Conservation (phyloP, 30 jellyfish, hydroid and myxozoan species). For the Hydractinia echinata region DNA sequence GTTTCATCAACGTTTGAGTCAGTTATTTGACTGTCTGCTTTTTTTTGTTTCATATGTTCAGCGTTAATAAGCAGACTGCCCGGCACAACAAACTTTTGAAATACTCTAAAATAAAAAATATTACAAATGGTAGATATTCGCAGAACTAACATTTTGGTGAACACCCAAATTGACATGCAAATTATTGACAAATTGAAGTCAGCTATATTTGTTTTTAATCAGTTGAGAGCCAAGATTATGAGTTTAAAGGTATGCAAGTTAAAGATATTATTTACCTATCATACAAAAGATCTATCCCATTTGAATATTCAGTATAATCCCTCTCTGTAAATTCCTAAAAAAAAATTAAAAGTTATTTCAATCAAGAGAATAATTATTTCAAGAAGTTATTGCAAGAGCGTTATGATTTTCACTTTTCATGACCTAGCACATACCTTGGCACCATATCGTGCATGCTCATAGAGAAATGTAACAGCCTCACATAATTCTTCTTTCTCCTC, state of each 20-base stretch:
- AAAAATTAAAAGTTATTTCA: background rate
- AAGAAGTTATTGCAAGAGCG: background rate
- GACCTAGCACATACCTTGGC: slow-evolving; percentile 24
- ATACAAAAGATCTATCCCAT: slow-evolving; percentile 54
- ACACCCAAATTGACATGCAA: background rate
- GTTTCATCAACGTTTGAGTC: background rate
- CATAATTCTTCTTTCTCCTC: slow-evolving; percentile 65
- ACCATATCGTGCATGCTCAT: slow-evolving; percentile 92
- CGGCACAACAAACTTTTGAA: slow-evolving; percentile 78
- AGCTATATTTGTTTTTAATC: background rate
- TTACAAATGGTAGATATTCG: background rate
- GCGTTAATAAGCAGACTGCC: slow-evolving; percentile 71
- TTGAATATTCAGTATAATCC: slow-evolving; percentile 65
- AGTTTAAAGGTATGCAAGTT: background rate
- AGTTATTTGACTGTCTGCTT: slow-evolving; percentile 5
- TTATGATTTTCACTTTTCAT: background rate
- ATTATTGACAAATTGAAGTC: background rate
- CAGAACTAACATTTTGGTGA: background rate
- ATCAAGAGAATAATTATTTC: background rate
- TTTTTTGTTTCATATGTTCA: slow-evolving; percentile 19
- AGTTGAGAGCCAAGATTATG: background rate
- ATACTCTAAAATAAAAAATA: slow-evolving; percentile 30
- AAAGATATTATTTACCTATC: slow-evolving; percentile 26
- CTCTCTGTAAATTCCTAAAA: slow-evolving; percentile 45
- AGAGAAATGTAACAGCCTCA: slow-evolving; percentile 48